Percentiles rank a stretch among this genome's conserved stretches.
phyloP scores from a whole-genome alignment of 2,113 vertebrate species.

The Sula dactylatra region DNA sequence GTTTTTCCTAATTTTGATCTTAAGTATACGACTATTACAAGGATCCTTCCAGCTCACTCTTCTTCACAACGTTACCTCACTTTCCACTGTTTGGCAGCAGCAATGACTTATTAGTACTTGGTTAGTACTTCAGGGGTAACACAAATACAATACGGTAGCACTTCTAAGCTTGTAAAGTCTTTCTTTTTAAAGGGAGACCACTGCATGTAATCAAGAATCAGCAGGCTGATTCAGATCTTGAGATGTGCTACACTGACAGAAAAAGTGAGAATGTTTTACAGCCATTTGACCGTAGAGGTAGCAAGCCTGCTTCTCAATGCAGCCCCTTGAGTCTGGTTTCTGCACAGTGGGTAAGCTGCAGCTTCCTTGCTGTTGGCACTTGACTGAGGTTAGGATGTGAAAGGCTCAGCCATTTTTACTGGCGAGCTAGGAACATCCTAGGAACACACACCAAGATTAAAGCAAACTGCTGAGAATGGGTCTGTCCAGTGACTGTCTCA shows the following conservation, averaged over 20 bases:
- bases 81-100: background rate
- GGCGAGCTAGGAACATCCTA: background rate
- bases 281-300: background rate
- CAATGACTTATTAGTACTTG: background rate
- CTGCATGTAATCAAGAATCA: background rate
- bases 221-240: background rate
- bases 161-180: background rate
- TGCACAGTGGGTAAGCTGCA: background rate
- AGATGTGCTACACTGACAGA: background rate
- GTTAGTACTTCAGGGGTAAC: background rate
- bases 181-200: background rate
- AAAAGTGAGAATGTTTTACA: background rate
- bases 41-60: background rate
- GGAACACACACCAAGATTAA: accelerated
- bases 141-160: background rate
- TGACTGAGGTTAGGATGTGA: background rate
- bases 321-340: accelerated
- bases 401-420: background rate
- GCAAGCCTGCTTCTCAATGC: accelerated
- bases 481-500: background rate
- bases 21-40: background rate
- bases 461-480: background rate
- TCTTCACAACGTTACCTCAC: background rate
- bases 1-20: background rate
- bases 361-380: background rate